Conservation (phyloP, 2,797 vertebrate genomes). For the Vespertilio murinus region DNA sequence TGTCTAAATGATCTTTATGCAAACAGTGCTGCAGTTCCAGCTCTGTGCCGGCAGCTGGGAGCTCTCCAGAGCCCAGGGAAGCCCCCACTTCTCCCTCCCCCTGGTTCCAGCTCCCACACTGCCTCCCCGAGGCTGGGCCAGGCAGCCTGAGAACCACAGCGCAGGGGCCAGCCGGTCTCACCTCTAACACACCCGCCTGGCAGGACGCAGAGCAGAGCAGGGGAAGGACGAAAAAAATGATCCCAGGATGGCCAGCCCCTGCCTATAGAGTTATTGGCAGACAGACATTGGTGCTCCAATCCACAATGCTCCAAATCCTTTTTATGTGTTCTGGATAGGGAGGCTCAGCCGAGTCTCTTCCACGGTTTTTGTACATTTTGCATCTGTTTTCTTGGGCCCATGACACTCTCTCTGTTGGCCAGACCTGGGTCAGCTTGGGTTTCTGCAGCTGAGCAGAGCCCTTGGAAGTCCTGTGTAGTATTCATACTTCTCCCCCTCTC, state of each 20-base stretch:
- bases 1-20: constrained; percentile 1
- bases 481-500: background rate
- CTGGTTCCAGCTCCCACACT: background rate
- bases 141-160: background rate
- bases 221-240: background rate
- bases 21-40: background rate
- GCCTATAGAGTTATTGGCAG: background rate
- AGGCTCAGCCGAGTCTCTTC: background rate
- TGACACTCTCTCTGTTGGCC: background rate
- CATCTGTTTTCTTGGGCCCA: background rate
- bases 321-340: background rate
- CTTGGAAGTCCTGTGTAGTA: background rate
- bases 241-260: background rate
- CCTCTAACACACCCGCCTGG: background rate
- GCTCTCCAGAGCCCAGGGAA: background rate
- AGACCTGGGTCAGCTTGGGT: background rate
- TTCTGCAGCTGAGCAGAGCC: background rate
- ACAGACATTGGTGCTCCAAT: background rate
- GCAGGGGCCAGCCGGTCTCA: background rate
- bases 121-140: background rate
- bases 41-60: background rate
- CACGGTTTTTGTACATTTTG: background rate
- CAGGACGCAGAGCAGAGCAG: background rate
- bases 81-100: background rate
- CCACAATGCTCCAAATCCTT: background rate